phyloP scores from a whole-genome alignment of 2,888 invertebrate genomes.

The Gisinianus flammeolus region DNA sequence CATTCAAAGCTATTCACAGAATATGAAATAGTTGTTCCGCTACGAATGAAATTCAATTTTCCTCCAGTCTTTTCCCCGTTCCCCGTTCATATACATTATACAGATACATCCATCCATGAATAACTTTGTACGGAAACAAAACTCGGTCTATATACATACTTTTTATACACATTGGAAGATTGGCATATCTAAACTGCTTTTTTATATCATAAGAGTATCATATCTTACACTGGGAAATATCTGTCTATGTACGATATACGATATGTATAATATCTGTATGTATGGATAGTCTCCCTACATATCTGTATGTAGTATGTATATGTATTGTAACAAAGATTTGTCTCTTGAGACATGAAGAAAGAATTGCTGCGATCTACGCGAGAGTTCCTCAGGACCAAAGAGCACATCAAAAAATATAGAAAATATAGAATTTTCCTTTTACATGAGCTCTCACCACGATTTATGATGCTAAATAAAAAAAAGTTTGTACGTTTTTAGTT shows the following conservation, averaged over 20 bases:
- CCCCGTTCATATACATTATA: background rate
- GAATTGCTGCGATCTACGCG: background rate
- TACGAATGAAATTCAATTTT: conserved; percentile 30
- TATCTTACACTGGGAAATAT: background rate
- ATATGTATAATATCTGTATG: too few species aligned
- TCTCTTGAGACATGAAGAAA: conserved; percentile 17
- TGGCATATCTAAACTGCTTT: background rate
- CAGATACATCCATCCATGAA: background rate
- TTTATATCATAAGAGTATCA: background rate
- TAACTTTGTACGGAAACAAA: too few species aligned
- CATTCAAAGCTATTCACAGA: conserved; percentile 31
- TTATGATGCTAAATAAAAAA: conserved; percentile 13
- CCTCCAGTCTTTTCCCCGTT: conserved; percentile 8
- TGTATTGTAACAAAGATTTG: conserved; percentile 14
- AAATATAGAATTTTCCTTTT: background rate
- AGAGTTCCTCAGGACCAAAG: background rate
- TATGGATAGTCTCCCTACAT: too few species aligned
- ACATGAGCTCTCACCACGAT: conserved; percentile 1
- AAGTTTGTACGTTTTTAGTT: background rate
- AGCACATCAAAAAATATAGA: conserved; percentile 1
- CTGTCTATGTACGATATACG: background rate
- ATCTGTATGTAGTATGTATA: too few species aligned
- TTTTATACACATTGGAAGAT: background rate
- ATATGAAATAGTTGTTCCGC: conserved; percentile 27
- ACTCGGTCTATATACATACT: too few species aligned